phyloP scores from a whole-genome alignment of 2,113 vertebrate genomes.

The Ictalurus furcatus region DNA sequence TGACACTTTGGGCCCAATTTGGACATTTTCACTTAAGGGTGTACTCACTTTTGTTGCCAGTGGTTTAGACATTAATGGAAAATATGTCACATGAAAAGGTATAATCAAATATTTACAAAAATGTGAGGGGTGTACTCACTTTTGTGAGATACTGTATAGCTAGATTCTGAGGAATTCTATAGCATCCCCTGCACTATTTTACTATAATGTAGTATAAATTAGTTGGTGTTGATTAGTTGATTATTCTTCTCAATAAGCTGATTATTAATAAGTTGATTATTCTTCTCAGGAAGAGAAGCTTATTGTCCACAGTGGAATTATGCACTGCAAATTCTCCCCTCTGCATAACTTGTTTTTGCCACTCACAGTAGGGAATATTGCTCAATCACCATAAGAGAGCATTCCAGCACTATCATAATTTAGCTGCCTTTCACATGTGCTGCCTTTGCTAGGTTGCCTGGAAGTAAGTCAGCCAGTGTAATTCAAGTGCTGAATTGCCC shows the following conservation, averaged over 20 bases:
- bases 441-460: conserved; percentile 69
- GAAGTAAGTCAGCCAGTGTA: conserved; percentile 79
- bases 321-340: conserved; percentile 76
- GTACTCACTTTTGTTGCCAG: too few species aligned
- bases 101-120: too few species aligned
- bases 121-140: too few species aligned
- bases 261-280: too few species aligned
- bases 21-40: too few species aligned
- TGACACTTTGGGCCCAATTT: too few species aligned
- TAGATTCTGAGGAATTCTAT: neutral
- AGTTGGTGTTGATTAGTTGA: neutral
- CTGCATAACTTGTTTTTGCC: conserved; percentile 67
- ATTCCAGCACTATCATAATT: conserved; percentile 79
- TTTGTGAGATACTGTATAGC: too few species aligned
- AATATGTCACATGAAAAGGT: too few species aligned
- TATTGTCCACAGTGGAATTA: conserved; percentile 78
- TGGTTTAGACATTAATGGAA: too few species aligned
- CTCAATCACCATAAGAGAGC: conserved; percentile 82
- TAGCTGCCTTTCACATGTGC: conserved; percentile 66
- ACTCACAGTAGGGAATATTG: conserved; percentile 81
- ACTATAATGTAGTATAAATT: neutral
- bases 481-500: conserved; percentile 75
- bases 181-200: neutral
- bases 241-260: neutral
- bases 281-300: conserved; percentile 66